These are phyloP conservation scores for Elaphurus davidianus DNA, from an alignment of 2,113 vertebrate species.

Conservation along the genomic window DNA sequence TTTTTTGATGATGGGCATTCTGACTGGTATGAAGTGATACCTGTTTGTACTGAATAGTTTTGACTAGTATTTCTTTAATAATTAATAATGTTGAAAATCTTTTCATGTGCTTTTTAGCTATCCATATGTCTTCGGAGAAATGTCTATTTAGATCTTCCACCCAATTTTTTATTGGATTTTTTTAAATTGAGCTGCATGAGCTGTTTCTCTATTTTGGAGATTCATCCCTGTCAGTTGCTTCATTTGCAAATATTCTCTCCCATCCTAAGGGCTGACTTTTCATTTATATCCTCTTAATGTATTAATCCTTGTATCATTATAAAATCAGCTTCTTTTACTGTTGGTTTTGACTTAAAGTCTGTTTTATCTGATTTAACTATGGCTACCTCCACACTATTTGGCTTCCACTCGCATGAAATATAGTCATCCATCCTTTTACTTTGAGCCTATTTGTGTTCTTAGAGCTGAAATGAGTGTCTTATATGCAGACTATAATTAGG, in stretches of 20 bases:
- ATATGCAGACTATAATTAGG: not conserved
- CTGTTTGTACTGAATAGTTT: not conserved
- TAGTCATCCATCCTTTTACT: not conserved
- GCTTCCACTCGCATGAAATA: not conserved
- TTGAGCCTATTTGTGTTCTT: not conserved
- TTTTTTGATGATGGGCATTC: not conserved
- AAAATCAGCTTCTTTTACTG: not conserved
- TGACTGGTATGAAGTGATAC: not conserved
- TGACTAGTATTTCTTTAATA: not conserved
- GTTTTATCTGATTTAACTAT: not conserved
- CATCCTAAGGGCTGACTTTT: not conserved
- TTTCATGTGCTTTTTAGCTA: not conserved
- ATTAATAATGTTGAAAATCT: not conserved
- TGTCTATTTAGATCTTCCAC: not conserved
- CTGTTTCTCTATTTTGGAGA: not conserved
- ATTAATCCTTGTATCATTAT: not conserved
- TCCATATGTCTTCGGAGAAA: not conserved
- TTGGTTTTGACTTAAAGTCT: not conserved
- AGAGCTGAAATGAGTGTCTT: not conserved
- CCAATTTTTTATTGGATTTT: not conserved
- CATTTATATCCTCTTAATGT: not conserved
- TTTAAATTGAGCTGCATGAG: not conserved
- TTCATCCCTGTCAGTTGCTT: not conserved
- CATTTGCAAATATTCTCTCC: not conserved
- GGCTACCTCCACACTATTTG: not conserved